These are phyloP conservation scores for Dufourea novaeangliae DNA, from an alignment of 1,140 invertebrate genomes.

Conservation along the genomic window DNA sequence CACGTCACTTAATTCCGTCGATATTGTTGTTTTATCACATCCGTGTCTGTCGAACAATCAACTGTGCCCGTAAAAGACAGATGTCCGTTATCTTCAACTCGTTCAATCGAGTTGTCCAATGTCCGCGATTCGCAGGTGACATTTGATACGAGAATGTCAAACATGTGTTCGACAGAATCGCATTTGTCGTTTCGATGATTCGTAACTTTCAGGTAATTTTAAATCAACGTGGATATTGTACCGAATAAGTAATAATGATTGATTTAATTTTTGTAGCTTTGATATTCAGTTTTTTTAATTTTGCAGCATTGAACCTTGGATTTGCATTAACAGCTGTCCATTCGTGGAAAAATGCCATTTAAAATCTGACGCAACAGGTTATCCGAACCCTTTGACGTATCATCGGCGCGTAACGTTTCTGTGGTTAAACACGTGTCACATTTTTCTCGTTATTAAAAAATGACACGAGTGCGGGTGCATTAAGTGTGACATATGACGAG, in stretches of 20 bases:
- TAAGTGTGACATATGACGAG: conserved; percentile 36
- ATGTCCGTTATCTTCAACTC: background rate
- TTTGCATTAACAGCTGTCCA: too few relatives aligned
- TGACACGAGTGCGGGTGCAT: background rate
- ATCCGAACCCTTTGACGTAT: background rate
- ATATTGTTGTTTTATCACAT: conserved; percentile 47
- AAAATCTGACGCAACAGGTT: too few relatives aligned
- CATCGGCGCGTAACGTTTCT: background rate
- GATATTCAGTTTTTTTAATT: too few relatives aligned
- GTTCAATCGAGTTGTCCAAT: background rate
- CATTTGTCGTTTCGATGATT: too few relatives aligned
- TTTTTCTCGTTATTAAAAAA: conserved; percentile 40
- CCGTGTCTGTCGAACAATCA: background rate
- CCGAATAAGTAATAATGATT: too few relatives aligned
- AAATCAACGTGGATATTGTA: too few relatives aligned
- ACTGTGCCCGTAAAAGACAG: background rate
- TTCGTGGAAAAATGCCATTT: background rate
- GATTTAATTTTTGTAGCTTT: too few relatives aligned
- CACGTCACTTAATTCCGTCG: conserved; percentile 22
- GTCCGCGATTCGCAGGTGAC: background rate
- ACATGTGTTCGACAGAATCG: too few relatives aligned
- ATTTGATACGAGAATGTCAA: background rate
- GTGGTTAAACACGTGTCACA: conserved; percentile 23
- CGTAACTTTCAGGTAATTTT: too few relatives aligned
- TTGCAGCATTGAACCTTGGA: too few relatives aligned